phyloP scores from a whole-genome alignment of 2,113 vertebrate species.

The Physeter macrocephalus region DNA sequence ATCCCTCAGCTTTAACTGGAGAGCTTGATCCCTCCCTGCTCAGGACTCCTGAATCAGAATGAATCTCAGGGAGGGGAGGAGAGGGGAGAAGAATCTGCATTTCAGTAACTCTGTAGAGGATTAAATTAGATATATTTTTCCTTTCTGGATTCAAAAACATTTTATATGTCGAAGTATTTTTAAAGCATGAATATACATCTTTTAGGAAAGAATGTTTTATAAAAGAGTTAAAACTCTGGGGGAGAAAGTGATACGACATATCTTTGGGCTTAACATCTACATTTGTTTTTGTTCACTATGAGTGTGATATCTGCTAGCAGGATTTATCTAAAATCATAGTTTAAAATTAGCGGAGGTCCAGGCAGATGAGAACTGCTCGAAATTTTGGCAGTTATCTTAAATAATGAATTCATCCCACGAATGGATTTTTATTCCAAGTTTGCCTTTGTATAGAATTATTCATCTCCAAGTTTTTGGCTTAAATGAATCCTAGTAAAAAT shows the following conservation, averaged over 20 bases:
- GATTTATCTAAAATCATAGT: not conserved
- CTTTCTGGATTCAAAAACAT: not conserved
- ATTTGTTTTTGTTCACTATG: not conserved
- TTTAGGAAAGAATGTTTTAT: not conserved
- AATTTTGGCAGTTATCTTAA: not conserved
- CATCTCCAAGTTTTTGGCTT: not conserved
- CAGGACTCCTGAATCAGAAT: not conserved
- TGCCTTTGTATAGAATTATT: not conserved
- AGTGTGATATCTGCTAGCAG: not conserved
- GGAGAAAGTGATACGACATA: fast-evolving
- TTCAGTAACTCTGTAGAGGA: not conserved
- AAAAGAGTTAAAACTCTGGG: not conserved
- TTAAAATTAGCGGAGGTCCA: not conserved
- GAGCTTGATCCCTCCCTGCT: not conserved
- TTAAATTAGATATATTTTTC: not conserved
- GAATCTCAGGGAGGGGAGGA: not conserved
- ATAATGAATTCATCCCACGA: not conserved
- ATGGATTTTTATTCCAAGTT: not conserved
- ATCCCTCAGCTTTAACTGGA: not conserved
- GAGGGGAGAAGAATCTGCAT: not conserved
- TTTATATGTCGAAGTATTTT: not conserved
- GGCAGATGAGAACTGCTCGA: not conserved
- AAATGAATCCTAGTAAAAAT: not conserved
- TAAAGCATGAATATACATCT: not conserved
- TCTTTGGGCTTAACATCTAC: not conserved